phyloP scores from a whole-genome alignment of 2,797 vertebrate species.

The Amblyopsis hoosieri region DNA sequence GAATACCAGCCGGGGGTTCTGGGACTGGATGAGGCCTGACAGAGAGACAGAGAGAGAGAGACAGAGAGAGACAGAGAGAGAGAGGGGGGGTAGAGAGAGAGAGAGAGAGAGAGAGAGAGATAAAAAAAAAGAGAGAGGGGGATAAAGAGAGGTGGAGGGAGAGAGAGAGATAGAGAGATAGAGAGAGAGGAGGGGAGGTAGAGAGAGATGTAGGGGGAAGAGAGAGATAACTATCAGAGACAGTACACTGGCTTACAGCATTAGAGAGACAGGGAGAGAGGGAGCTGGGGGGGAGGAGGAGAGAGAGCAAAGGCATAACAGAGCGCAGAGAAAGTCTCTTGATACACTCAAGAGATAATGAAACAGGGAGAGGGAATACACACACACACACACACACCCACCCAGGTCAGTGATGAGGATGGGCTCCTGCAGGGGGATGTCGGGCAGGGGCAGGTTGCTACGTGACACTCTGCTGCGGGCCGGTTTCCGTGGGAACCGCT shows the following conservation, averaged over 20 bases:
- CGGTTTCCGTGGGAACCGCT: conserved; percentile 90
- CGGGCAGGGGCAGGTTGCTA: conserved; percentile 84
- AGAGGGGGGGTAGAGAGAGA: accelerated
- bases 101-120: neutral
- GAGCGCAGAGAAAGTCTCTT: no score
- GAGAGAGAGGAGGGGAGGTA: neutral
- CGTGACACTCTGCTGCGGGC: conserved; percentile 89
- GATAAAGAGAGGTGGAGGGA: neutral
- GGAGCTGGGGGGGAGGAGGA: neutral
- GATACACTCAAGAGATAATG: no score
- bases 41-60: no score
- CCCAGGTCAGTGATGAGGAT: conserved; percentile 98
- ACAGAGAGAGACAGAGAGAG: neutral
- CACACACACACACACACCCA: conserved; percentile 50
- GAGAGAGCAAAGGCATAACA: no score
- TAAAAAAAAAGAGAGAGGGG: neutral
- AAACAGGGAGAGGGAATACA: neutral
- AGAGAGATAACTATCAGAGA: neutral
- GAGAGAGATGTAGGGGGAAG: neutral
- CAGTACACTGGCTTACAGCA: neutral
- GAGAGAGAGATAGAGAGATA: neutral
- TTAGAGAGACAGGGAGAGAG: neutral
- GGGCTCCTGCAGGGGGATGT: conserved; percentile 95
- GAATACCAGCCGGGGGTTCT: conserved; percentile 87
- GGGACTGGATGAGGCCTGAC: conserved; percentile 89